phyloP scores from a whole-genome alignment of 2,113 vertebrate species.

The Dipodomys spectabilis region DNA sequence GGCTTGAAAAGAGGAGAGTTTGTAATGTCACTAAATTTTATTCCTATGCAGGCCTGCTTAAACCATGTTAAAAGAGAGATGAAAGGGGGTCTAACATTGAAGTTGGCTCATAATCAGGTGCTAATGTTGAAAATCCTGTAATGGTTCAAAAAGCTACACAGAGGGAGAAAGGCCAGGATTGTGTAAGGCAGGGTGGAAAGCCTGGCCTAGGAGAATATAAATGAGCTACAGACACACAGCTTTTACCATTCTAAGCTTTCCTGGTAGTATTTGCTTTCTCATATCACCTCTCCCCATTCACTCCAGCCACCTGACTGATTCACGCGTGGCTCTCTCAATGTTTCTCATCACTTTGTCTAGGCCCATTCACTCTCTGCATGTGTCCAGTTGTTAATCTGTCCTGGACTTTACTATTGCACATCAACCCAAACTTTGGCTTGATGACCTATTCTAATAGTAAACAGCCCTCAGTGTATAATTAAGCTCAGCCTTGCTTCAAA shows the following conservation, averaged over 20 bases:
- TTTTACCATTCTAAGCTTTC: background rate
- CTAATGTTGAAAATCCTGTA: conserved; percentile 54
- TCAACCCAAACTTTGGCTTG: background rate
- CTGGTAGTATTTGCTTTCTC: background rate
- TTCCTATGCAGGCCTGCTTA: conserved; percentile 63
- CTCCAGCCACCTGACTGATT: background rate
- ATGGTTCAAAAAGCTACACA: conserved; percentile 53
- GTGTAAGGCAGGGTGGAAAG: background rate
- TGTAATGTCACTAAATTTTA: conserved; percentile 57
- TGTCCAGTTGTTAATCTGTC: background rate
- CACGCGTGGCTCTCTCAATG: background rate
- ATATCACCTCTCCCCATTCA: background rate
- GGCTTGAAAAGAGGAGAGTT: conserved; percentile 56
- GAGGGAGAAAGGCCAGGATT: conserved; percentile 39
- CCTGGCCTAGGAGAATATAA: background rate
- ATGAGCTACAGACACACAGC: background rate
- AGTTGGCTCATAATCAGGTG: conserved; percentile 55
- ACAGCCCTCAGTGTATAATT: background rate
- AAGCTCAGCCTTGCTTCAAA: background rate
- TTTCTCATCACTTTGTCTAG: background rate
- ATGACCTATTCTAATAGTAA: background rate
- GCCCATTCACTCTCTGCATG: background rate
- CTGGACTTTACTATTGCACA: background rate
- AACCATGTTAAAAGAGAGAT: conserved; percentile 66
- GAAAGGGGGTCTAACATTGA: conserved; percentile 39